Percentiles rank a stretch among this genome's conserved stretches.
phyloP scores from a whole-genome alignment of 2,113 vertebrate species.

The Gadus chalcogrammus region DNA sequence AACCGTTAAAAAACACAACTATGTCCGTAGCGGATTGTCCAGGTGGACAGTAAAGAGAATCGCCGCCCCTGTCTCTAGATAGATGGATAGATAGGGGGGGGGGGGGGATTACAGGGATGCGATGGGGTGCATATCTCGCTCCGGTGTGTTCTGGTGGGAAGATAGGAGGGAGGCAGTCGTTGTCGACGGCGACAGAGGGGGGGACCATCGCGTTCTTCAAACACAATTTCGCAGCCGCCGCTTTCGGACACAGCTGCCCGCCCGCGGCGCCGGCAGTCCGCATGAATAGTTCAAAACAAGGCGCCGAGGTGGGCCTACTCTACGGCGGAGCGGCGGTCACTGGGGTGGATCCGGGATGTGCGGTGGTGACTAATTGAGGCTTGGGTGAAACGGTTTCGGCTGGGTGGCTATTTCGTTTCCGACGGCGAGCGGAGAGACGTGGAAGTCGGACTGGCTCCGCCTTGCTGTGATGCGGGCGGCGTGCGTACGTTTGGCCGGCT shows the following conservation, averaged over 20 bases:
- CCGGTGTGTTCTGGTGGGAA: too few species aligned
- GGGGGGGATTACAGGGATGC: too few species aligned
- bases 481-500: constrained; percentile 35
- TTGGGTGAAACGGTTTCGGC: constrained; percentile 54
- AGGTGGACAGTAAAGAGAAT: too few species aligned
- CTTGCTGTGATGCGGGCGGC: constrained; percentile 56
- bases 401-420: constrained; percentile 14
- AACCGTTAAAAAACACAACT: too few species aligned
- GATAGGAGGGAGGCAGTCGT: too few species aligned
- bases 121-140: too few species aligned
- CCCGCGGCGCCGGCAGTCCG: constrained; percentile 15
- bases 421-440: constrained; percentile 17
- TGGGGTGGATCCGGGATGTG: constrained; percentile 13
- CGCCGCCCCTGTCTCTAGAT: too few species aligned
- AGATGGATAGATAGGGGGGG: too few species aligned
- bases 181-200: too few species aligned
- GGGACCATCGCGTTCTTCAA: too few species aligned
- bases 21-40: too few species aligned
- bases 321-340: constrained; percentile 11
- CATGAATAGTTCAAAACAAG: constrained; percentile 26
- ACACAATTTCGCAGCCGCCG: too few species aligned
- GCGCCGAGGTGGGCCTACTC: constrained; percentile 16
- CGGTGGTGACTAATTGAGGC: constrained; percentile 53
- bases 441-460: constrained; percentile 28
- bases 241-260: background rate